Evolutionary conservation across 2,797 vertebrate genomes (phyloP), one percentile per base, ranked within the genome.

Genomic region (Xerus rutilus): DNA sequence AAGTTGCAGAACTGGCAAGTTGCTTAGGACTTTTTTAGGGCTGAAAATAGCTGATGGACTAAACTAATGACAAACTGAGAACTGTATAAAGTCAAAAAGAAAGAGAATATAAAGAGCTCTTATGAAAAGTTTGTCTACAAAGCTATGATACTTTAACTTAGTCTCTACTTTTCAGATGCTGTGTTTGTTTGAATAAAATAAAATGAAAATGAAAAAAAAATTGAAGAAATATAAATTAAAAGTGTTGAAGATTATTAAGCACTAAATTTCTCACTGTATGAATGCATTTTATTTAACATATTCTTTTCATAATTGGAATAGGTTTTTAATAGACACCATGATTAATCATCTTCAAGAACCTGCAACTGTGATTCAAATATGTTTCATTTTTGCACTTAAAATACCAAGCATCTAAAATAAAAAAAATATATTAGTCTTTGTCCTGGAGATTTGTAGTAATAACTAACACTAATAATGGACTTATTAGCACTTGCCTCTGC

Each of bases 351-450:
- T 73, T 95, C 74, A 30, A 65, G 1, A 87, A 95, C 93, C 43
- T 97, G 92, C 39, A 84, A 92, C 91, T 93, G 74, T 95, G 97
- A 96, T 92, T 95, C 96, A 95, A 52, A 93, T 69, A 84, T 97
- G 62, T 45, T 92, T 90, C 62, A 72, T 74, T 57, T 83, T 23
- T n/a, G n/a, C 67, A 76, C 65, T 91, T 54, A 95, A 94, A 84
- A 91, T n/a, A 96, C 21, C 35, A 95, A 84, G 73, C 9, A 17
- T 32, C 25, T 84, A 86, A 96, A 96, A 96, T 95, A 95, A 95
- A 95, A 92, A 43, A 59, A 93, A 91, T 94, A 76, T 95, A 76
- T 90, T 93, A 93, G 12, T 78, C 74, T 18, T 59, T 10, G 62
- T 95, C 77, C 69, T 96, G 65, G 39, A 77, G 6, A 20, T 85